phyloP scores from a whole-genome alignment of 1,140 invertebrate genomes.

The Drosophila elegans region DNA sequence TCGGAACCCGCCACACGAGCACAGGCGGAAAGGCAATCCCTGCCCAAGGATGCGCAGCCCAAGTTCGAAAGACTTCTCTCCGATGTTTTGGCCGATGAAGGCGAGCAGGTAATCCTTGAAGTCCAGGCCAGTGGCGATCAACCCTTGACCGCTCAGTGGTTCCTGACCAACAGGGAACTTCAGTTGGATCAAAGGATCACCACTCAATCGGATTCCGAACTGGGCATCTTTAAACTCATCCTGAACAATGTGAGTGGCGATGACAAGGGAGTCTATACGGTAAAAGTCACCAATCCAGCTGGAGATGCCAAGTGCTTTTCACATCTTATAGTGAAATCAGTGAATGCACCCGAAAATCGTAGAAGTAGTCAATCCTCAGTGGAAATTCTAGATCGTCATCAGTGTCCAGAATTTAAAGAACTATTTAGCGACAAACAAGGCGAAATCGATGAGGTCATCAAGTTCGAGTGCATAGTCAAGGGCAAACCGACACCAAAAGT shows the following conservation, averaged over 20 bases:
- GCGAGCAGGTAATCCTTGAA: slow-evolving; percentile 90
- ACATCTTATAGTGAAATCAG: slow-evolving; percentile 89
- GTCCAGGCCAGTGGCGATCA: slow-evolving; percentile 90
- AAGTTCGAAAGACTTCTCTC: slow-evolving; percentile 90
- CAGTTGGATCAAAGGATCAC: slow-evolving; percentile 85
- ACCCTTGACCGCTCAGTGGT: slow-evolving; percentile 90
- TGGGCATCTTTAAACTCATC: slow-evolving; percentile 87
- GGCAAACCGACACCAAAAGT: slow-evolving; percentile 93
- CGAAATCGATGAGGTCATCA: slow-evolving; percentile 96
- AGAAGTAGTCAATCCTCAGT: slow-evolving; percentile 75
- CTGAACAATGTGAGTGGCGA: slow-evolving; percentile 87
- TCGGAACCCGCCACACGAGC: slow-evolving; percentile 73
- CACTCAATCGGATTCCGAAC: slow-evolving; percentile 84
- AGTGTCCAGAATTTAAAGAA: slow-evolving; percentile 89
- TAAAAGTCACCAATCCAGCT: slow-evolving; percentile 89
- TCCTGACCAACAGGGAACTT: slow-evolving; percentile 89
- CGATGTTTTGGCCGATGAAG: slow-evolving; percentile 88
- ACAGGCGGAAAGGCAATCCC: slow-evolving; percentile 74
- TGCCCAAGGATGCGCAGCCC: slow-evolving; percentile 86
- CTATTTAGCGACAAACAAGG: slow-evolving; percentile 89
- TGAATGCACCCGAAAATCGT: slow-evolving; percentile 78
- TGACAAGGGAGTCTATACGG: slow-evolving; percentile 91
- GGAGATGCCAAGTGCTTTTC: slow-evolving; percentile 94
- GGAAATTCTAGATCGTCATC: slow-evolving; percentile 86
- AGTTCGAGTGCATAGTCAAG: slow-evolving; percentile 90